Evolutionary conservation across 2,888 invertebrate species (phyloP), one percentile per base, ranked within the genome.

Genomic region (Cheilosia impressa): DNA sequence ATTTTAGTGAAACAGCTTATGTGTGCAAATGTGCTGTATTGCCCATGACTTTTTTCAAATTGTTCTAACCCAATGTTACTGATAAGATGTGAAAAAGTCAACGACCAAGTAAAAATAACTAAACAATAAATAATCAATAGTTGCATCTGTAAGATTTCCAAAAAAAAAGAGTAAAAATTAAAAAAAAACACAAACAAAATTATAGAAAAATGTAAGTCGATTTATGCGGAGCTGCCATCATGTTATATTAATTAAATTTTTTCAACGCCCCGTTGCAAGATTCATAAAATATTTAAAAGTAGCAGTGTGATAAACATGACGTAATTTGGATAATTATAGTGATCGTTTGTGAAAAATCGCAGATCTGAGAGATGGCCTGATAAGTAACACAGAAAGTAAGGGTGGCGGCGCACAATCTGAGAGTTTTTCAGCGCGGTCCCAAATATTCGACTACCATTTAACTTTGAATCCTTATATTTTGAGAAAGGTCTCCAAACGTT

Each of bases 281-380:
- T 73, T 79, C 38, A 78, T 75, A 76, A 73, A 73, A 69, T 66
- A 73, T 73, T 73, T 72, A 19, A 73, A 60, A 79, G 68, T 66
- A 71, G 68, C 80, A 76, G 55, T 69, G 71, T 69, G 80, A 80
- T 71, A 80, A 55, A 71, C 43, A 75, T 84, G 84, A 84, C 79
- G 75, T 79, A 84, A 80, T 83, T 69, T 53, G 63, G 52, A 78
- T 78, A 78, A 83, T 73, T 73, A 68, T 80, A 80, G 75, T 73
- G 58, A 69, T 65, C 71, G 65, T 58, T 66, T 75, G 55, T 69
- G 68, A 69, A 65, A 71, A 63, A 58, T 79, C 63, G 73, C 78
- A 73, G 50, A 72, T 65, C 50, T 38, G 58, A 66, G 43, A 55
- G 57, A 72, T 68, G 43, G 45, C 19, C 62, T 41, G 65, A 76